Evolutionary conservation across 2,113 vertebrate species (phyloP).

Genomic region (Indicator maculatus): DNA sequence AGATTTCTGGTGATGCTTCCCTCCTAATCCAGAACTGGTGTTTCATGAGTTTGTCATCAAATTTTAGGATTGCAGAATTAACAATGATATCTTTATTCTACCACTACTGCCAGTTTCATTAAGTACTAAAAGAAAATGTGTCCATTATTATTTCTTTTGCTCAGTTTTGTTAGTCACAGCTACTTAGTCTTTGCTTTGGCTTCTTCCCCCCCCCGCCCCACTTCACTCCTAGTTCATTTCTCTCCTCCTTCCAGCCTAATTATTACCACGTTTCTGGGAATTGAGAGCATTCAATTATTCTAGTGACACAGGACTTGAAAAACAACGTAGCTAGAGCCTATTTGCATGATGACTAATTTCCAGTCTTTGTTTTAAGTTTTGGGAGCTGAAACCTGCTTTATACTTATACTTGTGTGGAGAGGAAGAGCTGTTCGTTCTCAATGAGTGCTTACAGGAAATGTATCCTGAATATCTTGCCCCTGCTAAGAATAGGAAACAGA

Average conservation of each 20-base stretch:
- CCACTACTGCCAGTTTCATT: background rate
- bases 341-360: slow-evolving; percentile 41
- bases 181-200: background rate
- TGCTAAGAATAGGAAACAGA: slow-evolving; percentile 6
- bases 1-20: background rate
- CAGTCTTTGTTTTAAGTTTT: slow-evolving; percentile 34
- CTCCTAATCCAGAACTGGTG: background rate
- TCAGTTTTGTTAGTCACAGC: slow-evolving; percentile 14
- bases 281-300: background rate
- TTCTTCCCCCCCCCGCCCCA: background rate
- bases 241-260: background rate
- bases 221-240: background rate
- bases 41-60: background rate
- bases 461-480: background rate
- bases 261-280: slow-evolving; percentile 23
- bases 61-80: background rate
- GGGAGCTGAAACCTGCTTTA: background rate
- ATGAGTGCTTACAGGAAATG: slow-evolving; percentile 7
- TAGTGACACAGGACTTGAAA: slow-evolving; percentile 5
- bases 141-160: background rate
- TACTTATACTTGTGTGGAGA: background rate
- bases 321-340: background rate
- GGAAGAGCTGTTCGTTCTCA: slow-evolving; percentile 4
- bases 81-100: background rate
- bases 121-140: background rate